A percentile compares a stretch with the other conserved stretches of the same genome.
Evolutionary conservation across 1,140 invertebrate genomes (phyloP).

Genomic region (Caenorhabditis brenneri): DNA sequence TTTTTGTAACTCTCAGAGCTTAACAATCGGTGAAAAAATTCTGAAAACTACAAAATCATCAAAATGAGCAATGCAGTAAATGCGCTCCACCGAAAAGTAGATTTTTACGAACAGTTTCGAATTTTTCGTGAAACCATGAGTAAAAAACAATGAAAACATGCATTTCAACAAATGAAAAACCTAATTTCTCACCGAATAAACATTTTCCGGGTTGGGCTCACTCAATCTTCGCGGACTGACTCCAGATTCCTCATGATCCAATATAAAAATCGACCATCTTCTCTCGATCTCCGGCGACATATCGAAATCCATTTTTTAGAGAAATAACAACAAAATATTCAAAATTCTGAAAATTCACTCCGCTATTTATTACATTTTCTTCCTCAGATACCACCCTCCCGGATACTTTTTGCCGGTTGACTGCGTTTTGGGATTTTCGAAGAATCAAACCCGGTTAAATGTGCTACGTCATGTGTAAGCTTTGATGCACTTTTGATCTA

Average conservation of each 20-base stretch:
- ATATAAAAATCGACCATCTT: background rate
- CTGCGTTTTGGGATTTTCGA: background rate
- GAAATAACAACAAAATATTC: background rate
- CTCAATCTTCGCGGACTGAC: background rate
- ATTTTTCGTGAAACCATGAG: too few species aligned
- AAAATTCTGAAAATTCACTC: background rate
- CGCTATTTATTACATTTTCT: background rate
- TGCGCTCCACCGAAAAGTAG: background rate
- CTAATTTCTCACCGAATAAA: background rate
- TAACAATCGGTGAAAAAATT: too few species aligned
- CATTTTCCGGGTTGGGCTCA: background rate
- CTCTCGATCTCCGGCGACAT: background rate
- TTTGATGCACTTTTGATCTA: background rate
- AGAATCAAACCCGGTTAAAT: background rate
- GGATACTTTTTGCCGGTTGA: background rate
- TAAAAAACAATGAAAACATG: background rate
- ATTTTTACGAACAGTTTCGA: too few species aligned
- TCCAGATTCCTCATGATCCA: background rate
- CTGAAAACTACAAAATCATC: too few species aligned
- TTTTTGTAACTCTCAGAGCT: too few species aligned
- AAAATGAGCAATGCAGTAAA: too few species aligned
- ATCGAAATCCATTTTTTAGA: background rate
- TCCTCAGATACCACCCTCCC: too few species aligned
- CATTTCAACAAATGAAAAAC: background rate
- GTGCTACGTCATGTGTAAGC: slow-evolving; percentile 31